These are phyloP conservation scores for Ianthella basta DNA, from an alignment of 37 sponge, comb jelly and placozoan species.

Conservation along the genomic window DNA sequence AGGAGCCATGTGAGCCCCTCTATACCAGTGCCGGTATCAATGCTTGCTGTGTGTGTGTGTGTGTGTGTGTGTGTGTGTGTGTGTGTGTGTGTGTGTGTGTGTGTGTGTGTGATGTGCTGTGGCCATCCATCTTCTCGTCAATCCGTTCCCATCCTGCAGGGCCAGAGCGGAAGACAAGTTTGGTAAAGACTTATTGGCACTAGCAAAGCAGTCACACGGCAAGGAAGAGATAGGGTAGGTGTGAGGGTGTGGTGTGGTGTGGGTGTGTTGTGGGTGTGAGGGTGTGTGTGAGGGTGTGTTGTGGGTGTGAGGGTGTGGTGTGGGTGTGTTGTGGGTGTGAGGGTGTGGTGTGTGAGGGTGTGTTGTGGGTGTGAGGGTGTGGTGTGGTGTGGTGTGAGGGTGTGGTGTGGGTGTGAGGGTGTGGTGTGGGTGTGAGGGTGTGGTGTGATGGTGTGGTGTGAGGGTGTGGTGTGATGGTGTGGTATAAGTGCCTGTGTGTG, in stretches of 20 bases:
- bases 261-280: not conserved
- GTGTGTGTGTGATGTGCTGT: not conserved
- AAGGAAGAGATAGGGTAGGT: conserved; percentile 88
- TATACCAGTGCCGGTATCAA: not conserved
- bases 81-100: conserved; percentile 24
- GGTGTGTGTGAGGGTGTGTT: too few species aligned
- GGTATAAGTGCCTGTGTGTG: not conserved
- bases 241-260: not conserved
- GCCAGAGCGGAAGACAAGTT: conserved; percentile 82
- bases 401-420: not conserved
- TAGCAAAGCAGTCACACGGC: conserved; percentile 63
- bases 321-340: not conserved
- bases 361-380: conserved; percentile 11
- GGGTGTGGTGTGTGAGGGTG: not conserved
- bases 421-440: too few species aligned
- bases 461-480: not conserved
- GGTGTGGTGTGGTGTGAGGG: not conserved
- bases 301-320: not conserved
- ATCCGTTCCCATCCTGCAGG: conserved; percentile 29
- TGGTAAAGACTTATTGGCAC: conserved; percentile 64
- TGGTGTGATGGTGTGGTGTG: not conserved
- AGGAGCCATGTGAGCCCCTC: not conserved
- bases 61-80: conserved; percentile 39
- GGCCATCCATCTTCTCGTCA: too few species aligned
- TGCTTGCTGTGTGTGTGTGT: not conserved